These are phyloP conservation scores for Protobothrops mucrosquamatus DNA, from an alignment of 2,113 vertebrate genomes.

Conservation along the genomic window DNA sequence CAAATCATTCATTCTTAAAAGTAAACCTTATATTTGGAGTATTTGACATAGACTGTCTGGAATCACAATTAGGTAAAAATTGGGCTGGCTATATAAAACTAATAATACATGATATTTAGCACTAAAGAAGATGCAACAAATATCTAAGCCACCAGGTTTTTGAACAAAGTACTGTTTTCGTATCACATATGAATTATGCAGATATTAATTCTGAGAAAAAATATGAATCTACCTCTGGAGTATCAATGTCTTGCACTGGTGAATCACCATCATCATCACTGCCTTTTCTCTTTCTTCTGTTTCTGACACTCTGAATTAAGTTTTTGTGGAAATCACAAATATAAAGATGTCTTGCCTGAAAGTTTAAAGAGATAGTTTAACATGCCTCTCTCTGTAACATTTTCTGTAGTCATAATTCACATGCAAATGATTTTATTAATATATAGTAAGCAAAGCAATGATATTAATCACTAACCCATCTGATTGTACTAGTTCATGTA, in stretches of 20 bases:
- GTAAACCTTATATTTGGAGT: neutral
- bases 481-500: neutral
- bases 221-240: slow-evolving; percentile 73
- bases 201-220: neutral
- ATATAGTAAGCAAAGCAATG: neutral
- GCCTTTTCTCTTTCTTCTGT: slow-evolving; percentile 81
- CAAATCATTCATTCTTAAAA: neutral
- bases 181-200: neutral
- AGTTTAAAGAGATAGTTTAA: slow-evolving; percentile 36
- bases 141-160: neutral
- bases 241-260: slow-evolving; percentile 78
- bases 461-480: neutral
- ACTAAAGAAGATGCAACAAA: neutral
- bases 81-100: neutral
- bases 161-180: neutral
- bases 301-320: slow-evolving; percentile 81
- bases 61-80: neutral
- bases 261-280: slow-evolving; percentile 83
- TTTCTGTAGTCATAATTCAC: neutral
- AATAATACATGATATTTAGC: neutral
- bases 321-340: slow-evolving; percentile 85
- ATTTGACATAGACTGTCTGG: neutral
- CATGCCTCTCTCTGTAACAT: slow-evolving; percentile 10
- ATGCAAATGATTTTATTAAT: neutral
- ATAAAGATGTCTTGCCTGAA: slow-evolving; percentile 80